Evolutionary conservation across 2,113 vertebrate species (phyloP), one percentile per base, ranked within the genome.

Genomic region (Zosterops lateralis): DNA sequence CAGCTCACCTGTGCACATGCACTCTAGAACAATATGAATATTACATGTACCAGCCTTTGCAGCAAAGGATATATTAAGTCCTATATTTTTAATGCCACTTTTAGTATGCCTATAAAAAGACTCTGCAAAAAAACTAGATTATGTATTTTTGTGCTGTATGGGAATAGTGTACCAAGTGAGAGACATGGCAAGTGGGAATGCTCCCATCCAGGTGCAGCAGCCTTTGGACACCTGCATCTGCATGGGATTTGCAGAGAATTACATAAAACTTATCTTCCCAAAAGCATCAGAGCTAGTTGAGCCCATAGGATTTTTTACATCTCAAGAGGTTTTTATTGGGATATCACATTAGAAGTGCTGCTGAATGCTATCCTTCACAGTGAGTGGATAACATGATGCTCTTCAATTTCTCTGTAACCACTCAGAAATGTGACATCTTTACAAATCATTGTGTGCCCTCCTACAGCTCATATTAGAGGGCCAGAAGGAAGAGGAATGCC

Each of bases 31-130:
- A 76, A 62, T 74, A 95, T 83, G 81, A 93, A 91, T 91, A 91
- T 90, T 92, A 74, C 84, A 94, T 80, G 71, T 12, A 82, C 86
- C 84, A 88, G 58, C 62, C 57, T 61, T 87, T 87, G 50, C 89
- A 87, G 87, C 67, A 87, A 90, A 91, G 42, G 64, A 88, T 92
- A 85, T 67, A 89, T 89, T 88, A 91, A 95, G 67, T 71, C 12
- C 78, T 90, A 62, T 89, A 91, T 95, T 95, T 95, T 95, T 87
- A 92, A 95, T 80, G 71, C 75, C 71, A 86, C 84, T 91, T 96
- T 94, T 87, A 95, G 67, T 77, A 60, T 47, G 38, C 47, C 91
- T 94, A 90, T 92, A 89, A 96, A 94, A 97, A 93, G 94, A 83
- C 20, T 84, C 73, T 57, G 78, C 84, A 83, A 87, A 95, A 95